phyloP scores from a whole-genome alignment of 2,113 vertebrate species.

The Sinocyclocheilus anshuiensis region DNA sequence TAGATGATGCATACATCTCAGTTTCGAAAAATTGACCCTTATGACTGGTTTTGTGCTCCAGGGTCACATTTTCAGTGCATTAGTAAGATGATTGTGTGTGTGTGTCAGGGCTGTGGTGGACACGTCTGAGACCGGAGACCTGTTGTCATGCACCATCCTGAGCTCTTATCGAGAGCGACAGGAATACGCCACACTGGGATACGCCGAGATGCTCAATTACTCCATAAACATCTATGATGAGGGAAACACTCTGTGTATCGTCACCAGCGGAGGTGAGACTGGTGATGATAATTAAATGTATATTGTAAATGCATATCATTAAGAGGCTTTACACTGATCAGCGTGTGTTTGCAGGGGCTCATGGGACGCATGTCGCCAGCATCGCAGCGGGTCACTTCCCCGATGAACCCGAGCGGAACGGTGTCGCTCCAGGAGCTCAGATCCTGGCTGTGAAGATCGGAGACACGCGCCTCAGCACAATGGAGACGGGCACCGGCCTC shows the following conservation, averaged over 20 bases:
- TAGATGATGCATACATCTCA: too few relatives aligned
- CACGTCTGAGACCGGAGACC: constrained; percentile 88
- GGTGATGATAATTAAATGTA: neutral
- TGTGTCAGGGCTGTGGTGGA: constrained; percentile 87
- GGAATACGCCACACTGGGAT: constrained; percentile 90
- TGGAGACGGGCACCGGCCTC: constrained; percentile 98
- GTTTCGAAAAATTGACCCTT: too few relatives aligned
- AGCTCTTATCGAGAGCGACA: constrained; percentile 89
- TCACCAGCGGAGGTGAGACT: constrained; percentile 92
- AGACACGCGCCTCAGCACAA: constrained; percentile 94
- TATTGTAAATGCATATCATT: neutral
- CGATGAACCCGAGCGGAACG: constrained; percentile 92
- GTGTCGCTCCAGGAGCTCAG: constrained; percentile 93
- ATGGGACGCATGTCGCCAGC: constrained; percentile 97
- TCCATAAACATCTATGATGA: constrained; percentile 96
- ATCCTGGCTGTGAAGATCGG: constrained; percentile 96
- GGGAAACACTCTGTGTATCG: constrained; percentile 93
- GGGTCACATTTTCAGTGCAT: too few relatives aligned
- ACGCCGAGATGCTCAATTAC: constrained; percentile 96
- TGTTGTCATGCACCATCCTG: constrained; percentile 82
- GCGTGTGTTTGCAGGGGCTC: constrained; percentile 81
- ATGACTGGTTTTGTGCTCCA: too few relatives aligned
- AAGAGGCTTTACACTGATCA: neutral
- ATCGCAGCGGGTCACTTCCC: constrained; percentile 96
- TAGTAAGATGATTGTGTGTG: neutral